phyloP scores from a whole-genome alignment of 2,113 vertebrate species.

The Parotia lawesii region DNA sequence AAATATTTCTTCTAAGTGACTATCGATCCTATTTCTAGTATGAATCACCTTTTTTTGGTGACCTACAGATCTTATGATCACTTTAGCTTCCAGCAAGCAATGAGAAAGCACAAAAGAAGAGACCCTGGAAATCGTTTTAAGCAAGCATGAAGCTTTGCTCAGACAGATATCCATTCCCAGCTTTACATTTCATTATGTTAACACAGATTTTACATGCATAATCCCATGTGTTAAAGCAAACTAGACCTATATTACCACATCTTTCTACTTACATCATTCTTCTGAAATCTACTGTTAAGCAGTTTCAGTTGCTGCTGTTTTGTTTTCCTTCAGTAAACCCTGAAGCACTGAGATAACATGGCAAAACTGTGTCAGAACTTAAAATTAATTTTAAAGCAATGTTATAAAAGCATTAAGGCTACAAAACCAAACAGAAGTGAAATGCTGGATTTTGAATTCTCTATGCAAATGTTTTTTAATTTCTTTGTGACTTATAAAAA shows the following conservation, averaged over 20 bases:
- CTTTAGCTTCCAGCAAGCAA: not conserved
- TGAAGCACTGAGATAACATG: not conserved
- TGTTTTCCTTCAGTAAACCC: not conserved
- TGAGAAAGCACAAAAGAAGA: not conserved
- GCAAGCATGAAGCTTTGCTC: not conserved
- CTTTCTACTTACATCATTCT: not conserved
- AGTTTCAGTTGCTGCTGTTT: not conserved
- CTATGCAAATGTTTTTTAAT: not conserved
- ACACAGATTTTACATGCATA: not conserved
- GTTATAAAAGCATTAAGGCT: not conserved
- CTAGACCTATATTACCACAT: not conserved
- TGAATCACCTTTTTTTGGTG: not conserved
- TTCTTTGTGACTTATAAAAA: not conserved
- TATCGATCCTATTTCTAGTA: not conserved
- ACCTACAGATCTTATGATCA: not conserved
- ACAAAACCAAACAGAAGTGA: not conserved
- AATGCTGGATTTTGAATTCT: not conserved
- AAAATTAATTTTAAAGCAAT: not conserved
- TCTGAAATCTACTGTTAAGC: not conserved
- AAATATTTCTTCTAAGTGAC: not conserved
- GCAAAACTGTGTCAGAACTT: not conserved
- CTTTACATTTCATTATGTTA: slow-evolving; percentile 27
- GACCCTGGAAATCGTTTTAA: not conserved
- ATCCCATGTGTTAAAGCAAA: not conserved
- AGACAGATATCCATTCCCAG: not conserved